A percentile compares a stretch with the other conserved stretches of the same genome.
phyloP scores from a whole-genome alignment of 2,113 vertebrate genomes.

The Apodemus sylvaticus region DNA sequence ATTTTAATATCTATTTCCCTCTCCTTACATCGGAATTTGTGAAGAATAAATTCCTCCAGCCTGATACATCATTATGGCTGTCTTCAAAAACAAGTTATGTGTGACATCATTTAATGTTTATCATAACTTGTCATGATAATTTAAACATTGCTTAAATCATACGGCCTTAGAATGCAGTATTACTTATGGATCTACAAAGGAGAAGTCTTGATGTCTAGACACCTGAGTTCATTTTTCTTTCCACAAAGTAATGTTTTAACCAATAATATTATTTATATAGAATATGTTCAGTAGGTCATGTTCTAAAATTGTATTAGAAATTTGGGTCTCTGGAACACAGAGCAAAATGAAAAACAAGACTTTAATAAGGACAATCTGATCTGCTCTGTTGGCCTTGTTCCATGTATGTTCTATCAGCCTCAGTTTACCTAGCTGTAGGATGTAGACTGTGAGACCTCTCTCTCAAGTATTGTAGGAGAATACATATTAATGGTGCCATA shows the following conservation, averaged over 20 bases:
- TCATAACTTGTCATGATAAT: background rate
- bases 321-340: no score
- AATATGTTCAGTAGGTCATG: background rate
- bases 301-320: conserved; percentile 24
- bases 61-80: background rate
- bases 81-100: background rate
- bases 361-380: background rate
- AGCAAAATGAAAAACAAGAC: no score
- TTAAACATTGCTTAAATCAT: background rate
- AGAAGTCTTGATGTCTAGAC: background rate
- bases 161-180: background rate
- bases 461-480: background rate
- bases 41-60: background rate
- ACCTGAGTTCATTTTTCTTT: background rate
- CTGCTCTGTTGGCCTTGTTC: background rate
- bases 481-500: background rate
- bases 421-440: background rate
- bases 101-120: background rate
- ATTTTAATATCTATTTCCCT: background rate
- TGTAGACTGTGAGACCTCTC: background rate
- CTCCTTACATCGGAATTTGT: background rate
- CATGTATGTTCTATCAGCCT: background rate
- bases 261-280: background rate
- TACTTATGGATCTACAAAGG: background rate
- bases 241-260: background rate